phyloP scores from a whole-genome alignment of 2,797 vertebrate genomes.

The Hipposideros larvatus region DNA sequence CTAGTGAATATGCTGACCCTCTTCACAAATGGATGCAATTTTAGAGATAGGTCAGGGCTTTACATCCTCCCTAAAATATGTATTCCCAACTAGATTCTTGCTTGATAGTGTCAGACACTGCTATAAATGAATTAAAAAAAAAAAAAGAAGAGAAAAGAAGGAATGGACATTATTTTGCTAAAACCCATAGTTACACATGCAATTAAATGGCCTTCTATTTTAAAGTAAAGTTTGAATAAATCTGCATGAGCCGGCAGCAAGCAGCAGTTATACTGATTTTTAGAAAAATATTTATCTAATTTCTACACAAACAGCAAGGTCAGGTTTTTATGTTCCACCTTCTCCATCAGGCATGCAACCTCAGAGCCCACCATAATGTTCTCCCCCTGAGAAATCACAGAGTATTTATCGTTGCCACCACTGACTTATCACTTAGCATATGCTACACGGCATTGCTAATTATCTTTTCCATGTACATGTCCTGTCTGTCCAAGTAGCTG shows the following conservation, averaged over 20 bases:
- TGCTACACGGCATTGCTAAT: slow-evolving; percentile 45
- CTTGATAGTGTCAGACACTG: not conserved
- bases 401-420: not conserved
- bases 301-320: slow-evolving; percentile 49
- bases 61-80: not conserved
- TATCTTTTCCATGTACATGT: slow-evolving; percentile 27
- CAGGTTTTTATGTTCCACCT: not conserved
- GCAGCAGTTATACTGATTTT: not conserved
- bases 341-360: not conserved
- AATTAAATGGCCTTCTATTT: not conserved
- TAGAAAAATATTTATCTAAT: slow-evolving; percentile 62
- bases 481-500: slow-evolving; percentile 31
- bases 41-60: not conserved
- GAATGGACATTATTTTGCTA: not conserved
- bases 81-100: slow-evolving; percentile 15
- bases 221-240: slow-evolving; percentile 31
- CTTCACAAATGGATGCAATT: not conserved
- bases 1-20: not conserved
- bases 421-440: slow-evolving; percentile 53
- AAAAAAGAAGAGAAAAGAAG: not conserved
- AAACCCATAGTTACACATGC: not conserved
- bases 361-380: not conserved
- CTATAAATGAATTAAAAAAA: not conserved
- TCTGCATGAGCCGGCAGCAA: not conserved
- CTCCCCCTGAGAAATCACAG: not conserved